Evolutionary conservation across 2,888 invertebrate genomes (phyloP).

Genomic region (Calliopum simillimum): DNA sequence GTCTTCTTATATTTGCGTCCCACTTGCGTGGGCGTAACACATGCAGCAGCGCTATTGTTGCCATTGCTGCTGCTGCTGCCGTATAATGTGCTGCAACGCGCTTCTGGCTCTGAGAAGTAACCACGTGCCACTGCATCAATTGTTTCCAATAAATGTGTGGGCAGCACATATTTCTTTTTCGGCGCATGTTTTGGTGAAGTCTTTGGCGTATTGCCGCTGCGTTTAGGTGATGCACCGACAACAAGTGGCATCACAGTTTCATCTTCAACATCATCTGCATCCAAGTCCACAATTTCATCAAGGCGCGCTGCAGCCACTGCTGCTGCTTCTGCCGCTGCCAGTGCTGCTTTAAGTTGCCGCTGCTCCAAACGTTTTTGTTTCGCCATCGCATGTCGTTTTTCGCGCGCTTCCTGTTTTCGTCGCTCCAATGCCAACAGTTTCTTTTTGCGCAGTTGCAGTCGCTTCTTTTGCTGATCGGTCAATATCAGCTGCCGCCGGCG

Average conservation of each 20-base stretch:
- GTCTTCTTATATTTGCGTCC: conserved; percentile 44
- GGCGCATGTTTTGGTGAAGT: conserved; percentile 54
- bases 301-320: conserved; percentile 16
- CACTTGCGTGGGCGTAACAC: conserved; percentile 26
- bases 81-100: conserved; percentile 46
- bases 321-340: conserved; percentile 25
- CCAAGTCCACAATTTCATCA: conserved; percentile 20
- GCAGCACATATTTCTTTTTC: conserved; percentile 50
- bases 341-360: conserved; percentile 12
- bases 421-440: conserved; percentile 53
- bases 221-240: background rate
- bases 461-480: conserved; percentile 62
- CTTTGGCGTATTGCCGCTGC: conserved; percentile 16
- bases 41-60: background rate
- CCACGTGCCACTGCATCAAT: conserved; percentile 61
- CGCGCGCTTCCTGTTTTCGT: conserved; percentile 52
- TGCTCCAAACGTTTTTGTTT: conserved; percentile 43
- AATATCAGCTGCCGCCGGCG: conserved; percentile 61
- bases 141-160: conserved; percentile 57
- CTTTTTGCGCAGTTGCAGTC: conserved; percentile 55
- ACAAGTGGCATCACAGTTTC: background rate
- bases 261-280: background rate
- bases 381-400: conserved; percentile 46
- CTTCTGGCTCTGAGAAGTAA: conserved; percentile 66
- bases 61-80: conserved; percentile 25